Evolutionary conservation across 1,140 invertebrate species (phyloP), one percentile per base, ranked within the genome.

Genomic region (Campoletis sonorensis): DNA sequence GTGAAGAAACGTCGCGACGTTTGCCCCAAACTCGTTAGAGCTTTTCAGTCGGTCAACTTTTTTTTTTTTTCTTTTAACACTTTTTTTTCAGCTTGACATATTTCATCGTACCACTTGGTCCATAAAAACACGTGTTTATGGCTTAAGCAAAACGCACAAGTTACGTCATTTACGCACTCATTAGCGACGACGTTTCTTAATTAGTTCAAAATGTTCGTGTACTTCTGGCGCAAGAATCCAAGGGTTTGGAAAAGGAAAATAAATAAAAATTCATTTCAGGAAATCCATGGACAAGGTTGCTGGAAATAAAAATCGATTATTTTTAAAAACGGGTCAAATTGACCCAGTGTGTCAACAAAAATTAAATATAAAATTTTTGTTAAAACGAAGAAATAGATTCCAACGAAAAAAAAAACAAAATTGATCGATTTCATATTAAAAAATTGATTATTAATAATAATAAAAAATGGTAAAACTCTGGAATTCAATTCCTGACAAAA

Each of bases 151-250:
- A n/a, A 82, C 82, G 79, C 80, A 80, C 58, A 68, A 73, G 26
- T 11, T 45, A 54, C 33, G 30, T 18, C 26, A 80, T 40, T 71
- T 51, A 82, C 76, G 75, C 79, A 79, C 82, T 84, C 84, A 84
- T 85, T 83, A 84, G 82, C 82, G 78, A 80, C 82, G 70, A 80
- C 82, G 70, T 82, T 82, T 83, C 84, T 85, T 85, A 85, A 85
- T 85, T 85, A 85, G 83, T 77, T 80, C 82, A 80, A 85, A 84
- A 79, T 68, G 4, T 79, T 33, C 67, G n/a, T 61, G 16, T 13
- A 37, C 13, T 67, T 67, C 79, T 77, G 3, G 2, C 30, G 30
- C 30, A 7, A 83, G 40, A 82, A 45, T 45, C 40, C 40, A 45
- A 45, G 40, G 40, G 40, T 45, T 45, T 8, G 40, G 5, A 13